phyloP scores from a whole-genome alignment of 2,888 invertebrate genomes.

The Cylindroiulus punctatus region DNA sequence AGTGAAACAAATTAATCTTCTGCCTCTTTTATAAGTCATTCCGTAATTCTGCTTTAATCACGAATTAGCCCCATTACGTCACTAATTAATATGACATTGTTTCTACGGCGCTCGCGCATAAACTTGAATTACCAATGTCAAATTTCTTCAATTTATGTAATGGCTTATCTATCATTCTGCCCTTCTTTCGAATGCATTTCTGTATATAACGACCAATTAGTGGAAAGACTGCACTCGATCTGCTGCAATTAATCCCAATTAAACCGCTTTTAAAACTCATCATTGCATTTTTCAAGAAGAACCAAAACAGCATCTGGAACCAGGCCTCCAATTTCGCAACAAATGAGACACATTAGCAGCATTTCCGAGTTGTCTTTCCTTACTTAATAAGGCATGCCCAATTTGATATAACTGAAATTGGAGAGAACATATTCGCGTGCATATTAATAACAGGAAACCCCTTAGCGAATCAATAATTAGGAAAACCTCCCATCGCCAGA shows the following conservation, averaged over 20 bases:
- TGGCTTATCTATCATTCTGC: constrained; percentile 21
- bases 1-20: neutral
- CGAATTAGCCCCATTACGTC: neutral
- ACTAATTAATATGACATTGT: neutral
- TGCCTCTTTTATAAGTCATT: neutral
- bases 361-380: neutral
- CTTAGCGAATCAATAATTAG: neutral
- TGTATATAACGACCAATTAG: neutral
- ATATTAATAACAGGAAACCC: neutral
- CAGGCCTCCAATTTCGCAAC: neutral
- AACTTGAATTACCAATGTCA: neutral
- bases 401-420: neutral
- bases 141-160: constrained; percentile 11
- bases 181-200: constrained; percentile 8
- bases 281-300: neutral
- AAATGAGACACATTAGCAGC: neutral
- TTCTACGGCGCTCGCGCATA: neutral
- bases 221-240: neutral
- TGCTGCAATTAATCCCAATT: constrained; percentile 28
- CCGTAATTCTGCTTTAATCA: neutral
- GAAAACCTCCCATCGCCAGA: neutral
- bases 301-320: neutral
- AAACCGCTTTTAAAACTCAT: neutral
- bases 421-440: neutral
- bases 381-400: neutral